Evolutionary conservation across 2,888 invertebrate species (phyloP).

Genomic region (Chymomyza caudatula): DNA sequence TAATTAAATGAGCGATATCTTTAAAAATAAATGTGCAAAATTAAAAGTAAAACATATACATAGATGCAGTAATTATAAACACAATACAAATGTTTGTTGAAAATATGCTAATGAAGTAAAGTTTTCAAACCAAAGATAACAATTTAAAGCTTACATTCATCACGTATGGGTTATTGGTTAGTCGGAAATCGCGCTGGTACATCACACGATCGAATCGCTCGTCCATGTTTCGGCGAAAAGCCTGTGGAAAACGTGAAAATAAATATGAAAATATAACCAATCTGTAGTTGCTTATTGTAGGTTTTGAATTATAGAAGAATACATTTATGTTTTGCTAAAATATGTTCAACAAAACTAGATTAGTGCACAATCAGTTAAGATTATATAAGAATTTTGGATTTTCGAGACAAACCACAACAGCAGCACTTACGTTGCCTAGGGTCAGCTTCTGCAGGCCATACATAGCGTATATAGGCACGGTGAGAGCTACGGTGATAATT

Average conservation of each 20-base stretch:
- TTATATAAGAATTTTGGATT: slow-evolving; percentile 73
- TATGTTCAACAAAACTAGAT: slow-evolving; percentile 58
- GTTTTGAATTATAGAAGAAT: neutral
- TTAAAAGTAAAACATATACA: no score
- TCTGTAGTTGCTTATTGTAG: neutral
- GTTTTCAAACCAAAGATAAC: slow-evolving; percentile 1
- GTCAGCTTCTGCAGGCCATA: slow-evolving; percentile 82
- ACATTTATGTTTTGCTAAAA: slow-evolving; percentile 18
- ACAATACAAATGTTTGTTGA: neutral
- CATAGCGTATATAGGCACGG: slow-evolving; percentile 82
- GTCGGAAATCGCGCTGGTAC: slow-evolving; percentile 82
- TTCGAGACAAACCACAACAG: slow-evolving; percentile 15
- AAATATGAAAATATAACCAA: slow-evolving; percentile 7
- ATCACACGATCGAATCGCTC: slow-evolving; percentile 80
- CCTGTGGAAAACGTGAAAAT: slow-evolving; percentile 75
- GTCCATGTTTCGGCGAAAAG: slow-evolving; percentile 80
- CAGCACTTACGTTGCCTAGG: slow-evolving; percentile 82
- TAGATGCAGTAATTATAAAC: neutral
- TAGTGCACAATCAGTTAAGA: slow-evolving; percentile 45
- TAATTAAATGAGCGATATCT: no score
- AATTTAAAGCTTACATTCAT: slow-evolving; percentile 79
- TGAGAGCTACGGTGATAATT: slow-evolving; percentile 81
- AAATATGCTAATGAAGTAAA: slow-evolving; percentile 1
- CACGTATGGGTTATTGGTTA: slow-evolving; percentile 82
- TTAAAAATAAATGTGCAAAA: no score